These are phyloP conservation scores for human DNA, from an alignment of 2,113 vertebrate genomes.

Conservation along the genomic window DNA sequence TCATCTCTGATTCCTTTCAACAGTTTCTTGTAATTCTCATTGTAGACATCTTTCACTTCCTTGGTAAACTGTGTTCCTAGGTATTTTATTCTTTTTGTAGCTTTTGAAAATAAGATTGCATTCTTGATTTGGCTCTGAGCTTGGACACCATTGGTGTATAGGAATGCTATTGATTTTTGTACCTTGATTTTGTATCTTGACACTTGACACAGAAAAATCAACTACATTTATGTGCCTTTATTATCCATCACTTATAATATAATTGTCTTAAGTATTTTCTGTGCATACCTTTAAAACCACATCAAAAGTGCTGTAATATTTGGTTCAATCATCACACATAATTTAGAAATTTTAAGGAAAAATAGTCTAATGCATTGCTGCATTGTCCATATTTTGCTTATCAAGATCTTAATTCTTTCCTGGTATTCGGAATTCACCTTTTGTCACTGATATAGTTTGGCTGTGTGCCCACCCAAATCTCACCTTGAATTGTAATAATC, in stretches of 20 bases:
- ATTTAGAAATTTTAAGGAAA: neutral
- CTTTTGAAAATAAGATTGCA: neutral
- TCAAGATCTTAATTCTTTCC: neutral
- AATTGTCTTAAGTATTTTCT: neutral
- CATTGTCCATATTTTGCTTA: neutral
- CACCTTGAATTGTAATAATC: too few relatives aligned
- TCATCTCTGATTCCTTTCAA: too few relatives aligned
- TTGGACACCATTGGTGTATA: too few relatives aligned
- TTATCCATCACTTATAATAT: neutral
- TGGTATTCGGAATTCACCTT: neutral
- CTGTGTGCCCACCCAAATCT: too few relatives aligned
- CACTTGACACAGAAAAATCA: neutral
- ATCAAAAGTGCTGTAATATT: neutral
- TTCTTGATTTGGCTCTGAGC: too few relatives aligned
- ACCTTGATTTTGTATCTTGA: neutral
- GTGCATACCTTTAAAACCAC: neutral
- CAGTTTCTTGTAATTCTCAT: too few relatives aligned
- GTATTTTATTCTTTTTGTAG: too few relatives aligned
- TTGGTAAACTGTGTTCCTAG: too few relatives aligned
- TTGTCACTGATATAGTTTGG: too few relatives aligned
- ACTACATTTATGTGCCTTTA: neutral
- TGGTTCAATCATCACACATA: neutral
- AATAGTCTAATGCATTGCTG: too few relatives aligned
- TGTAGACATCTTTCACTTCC: too few relatives aligned
- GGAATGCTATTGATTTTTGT: neutral